A percentile compares a stretch with the other conserved stretches of the same genome.
phyloP scores from a whole-genome alignment of 1,140 invertebrate species.

The Pogonomyrmex barbatus region DNA sequence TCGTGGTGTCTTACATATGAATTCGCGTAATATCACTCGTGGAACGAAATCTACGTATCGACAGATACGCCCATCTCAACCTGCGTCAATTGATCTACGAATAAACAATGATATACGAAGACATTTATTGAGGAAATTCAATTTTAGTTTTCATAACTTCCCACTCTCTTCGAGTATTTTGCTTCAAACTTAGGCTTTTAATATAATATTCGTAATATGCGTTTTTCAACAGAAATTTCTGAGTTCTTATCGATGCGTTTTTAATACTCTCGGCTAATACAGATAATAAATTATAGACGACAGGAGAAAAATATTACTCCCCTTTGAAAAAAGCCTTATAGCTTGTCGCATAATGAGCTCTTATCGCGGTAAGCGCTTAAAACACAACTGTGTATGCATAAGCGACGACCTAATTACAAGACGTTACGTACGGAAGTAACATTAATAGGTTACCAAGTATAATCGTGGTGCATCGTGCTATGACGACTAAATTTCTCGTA shows the following conservation, averaged over 20 bases:
- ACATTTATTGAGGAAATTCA: not conserved
- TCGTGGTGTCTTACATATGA: not conserved
- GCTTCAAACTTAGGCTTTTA: not conserved
- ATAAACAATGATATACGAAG: not conserved
- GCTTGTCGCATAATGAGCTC: constrained; percentile 22
- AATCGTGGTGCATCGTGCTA: constrained; percentile 48
- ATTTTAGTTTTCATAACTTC: not conserved
- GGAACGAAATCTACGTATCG: constrained; percentile 10
- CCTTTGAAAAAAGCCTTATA: not conserved
- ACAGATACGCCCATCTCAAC: not conserved
- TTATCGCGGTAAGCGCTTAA: constrained; percentile 39
- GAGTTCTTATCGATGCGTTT: not conserved
- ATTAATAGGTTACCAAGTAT: constrained; percentile 64
- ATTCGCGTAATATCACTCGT: not conserved
- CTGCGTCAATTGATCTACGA: not conserved
- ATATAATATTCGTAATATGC: not conserved
- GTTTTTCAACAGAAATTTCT: not conserved
- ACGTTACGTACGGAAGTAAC: constrained; percentile 57
- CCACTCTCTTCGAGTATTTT: not conserved
- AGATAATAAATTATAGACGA: not conserved
- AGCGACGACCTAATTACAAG: constrained; percentile 71
- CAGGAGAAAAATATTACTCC: not conserved
- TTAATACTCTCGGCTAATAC: not conserved
- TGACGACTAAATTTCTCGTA: constrained; percentile 66
- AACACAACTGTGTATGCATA: constrained; percentile 55